Evolutionary conservation across 2,888 invertebrate species (phyloP), one percentile per base, ranked within the genome.

Genomic region (Troilus luridus): DNA sequence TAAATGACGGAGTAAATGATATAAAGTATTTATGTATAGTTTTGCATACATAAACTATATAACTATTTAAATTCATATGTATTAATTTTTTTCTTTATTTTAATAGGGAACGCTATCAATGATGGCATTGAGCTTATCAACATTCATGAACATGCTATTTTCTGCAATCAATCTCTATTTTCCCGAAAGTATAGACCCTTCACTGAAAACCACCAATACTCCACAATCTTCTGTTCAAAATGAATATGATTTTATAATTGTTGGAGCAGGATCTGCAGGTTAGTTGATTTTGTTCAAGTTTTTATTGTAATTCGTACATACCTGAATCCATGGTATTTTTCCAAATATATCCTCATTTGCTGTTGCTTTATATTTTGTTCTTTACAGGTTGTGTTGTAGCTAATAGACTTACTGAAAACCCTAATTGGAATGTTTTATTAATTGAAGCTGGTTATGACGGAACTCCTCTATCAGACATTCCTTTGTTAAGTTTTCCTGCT

Each of bases 381-480:
- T 60, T 6, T 60, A 24, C 62, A 91, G 91, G 91, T 9, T 85
- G 91, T 64, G 91, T 91, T 41, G 67, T 91, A 58, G 89, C 91
- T 19, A 91, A 72, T 56, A 59, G 91, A 21, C 90, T 91, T 3
- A 56, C 90, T 6, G 91, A 91, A 90, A 85, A 88, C 17, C 54
- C 54, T 27, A n/a, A 90, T 58, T 91, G 91, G 90, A 90, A 90
- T 54, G 72, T 91, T 21, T 72, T 91, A 11, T 88, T 91, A 7
- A 88, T 91, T 67, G 91, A 91, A 64, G 91, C 91, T 24, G 91
- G 91, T 9, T 67, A 58, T 24, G 91, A 91, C 19, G 91, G 67
- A 64, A 90, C 56, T 21, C 88, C 27, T 10, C 21, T 64, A 27
- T 88, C 91, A 12, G 88, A 91, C 58, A 59, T 72, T 24, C 91